Evolutionary conservation across 2,113 vertebrate species (phyloP).

Genomic region (Ailurus styani): DNA sequence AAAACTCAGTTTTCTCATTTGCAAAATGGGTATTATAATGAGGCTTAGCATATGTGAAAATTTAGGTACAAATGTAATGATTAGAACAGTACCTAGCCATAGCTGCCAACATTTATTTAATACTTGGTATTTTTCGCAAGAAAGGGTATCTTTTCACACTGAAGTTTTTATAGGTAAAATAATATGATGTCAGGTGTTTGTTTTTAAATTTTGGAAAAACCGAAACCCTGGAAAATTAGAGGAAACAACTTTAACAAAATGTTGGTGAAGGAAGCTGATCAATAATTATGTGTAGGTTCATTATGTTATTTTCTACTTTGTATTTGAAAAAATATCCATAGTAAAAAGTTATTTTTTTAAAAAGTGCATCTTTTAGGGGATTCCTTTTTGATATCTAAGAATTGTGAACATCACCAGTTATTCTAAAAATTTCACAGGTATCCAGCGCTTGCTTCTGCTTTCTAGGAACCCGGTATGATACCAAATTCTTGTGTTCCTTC

Average conservation of each 20-base stretch:
- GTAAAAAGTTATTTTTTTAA: background rate
- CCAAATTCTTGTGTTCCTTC: background rate
- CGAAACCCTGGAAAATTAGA: background rate
- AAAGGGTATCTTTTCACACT: constrained; percentile 19
- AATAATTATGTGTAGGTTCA: background rate
- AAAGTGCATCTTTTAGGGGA: background rate
- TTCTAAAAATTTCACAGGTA: constrained; percentile 4
- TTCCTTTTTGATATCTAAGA: background rate
- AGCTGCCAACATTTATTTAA: background rate
- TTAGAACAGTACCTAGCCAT: background rate
- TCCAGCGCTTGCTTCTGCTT: background rate
- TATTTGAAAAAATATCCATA: constrained; percentile 14
- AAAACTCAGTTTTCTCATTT: constrained; percentile 9
- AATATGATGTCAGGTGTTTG: background rate
- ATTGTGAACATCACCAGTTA: background rate
- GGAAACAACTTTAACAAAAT: constrained; percentile 15
- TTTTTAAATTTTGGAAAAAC: background rate
- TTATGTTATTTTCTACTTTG: background rate
- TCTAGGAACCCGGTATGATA: background rate
- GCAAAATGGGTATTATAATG: background rate
- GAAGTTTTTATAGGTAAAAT: constrained; percentile 38
- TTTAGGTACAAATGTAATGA: background rate
- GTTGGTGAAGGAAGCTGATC: background rate
- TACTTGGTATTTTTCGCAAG: background rate
- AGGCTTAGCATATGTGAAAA: constrained; percentile 8